Percentiles rank a stretch among this genome's conserved stretches.
Conservation (phyloP, 2,888 invertebrate species). For the Anticlea derivata region DNA sequence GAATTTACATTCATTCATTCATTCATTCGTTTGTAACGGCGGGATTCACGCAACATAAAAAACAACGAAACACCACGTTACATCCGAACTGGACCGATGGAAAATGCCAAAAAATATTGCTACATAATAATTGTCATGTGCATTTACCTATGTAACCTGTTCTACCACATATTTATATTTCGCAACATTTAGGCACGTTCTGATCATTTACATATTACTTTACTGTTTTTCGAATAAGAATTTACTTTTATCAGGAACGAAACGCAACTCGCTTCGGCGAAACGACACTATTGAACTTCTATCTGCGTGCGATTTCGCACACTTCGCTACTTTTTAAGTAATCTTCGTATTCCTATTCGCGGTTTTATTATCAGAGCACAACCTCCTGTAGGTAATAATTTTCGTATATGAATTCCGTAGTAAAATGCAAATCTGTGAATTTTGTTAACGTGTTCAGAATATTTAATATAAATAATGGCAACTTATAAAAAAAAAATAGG, state of each 20-base stretch:
- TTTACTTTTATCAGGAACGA: conserved; percentile 29
- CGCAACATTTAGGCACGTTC: conserved; percentile 18
- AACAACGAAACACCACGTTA: too few relatives aligned
- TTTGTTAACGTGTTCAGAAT: too few relatives aligned
- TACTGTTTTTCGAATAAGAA: conserved; percentile 10
- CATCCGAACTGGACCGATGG: conserved; percentile 6
- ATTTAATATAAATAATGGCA: too few relatives aligned
- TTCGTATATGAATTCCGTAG: not conserved
- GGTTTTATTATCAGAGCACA: conserved; percentile 1
- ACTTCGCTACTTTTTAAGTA: conserved; percentile 19
- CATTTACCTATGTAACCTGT: conserved; percentile 2
- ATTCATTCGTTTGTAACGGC: too few relatives aligned
- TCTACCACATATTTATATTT: conserved; percentile 8
- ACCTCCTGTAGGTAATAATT: not conserved
- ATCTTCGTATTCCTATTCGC: conserved; percentile 5
- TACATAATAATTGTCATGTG: too few relatives aligned
- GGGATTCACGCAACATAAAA: too few relatives aligned
- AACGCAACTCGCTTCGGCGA: conserved; percentile 16
- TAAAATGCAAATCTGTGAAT: too few relatives aligned
- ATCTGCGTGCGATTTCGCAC: conserved; percentile 19
- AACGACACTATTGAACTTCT: conserved; percentile 24
- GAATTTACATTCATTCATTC: too few relatives aligned
- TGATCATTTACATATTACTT: conserved; percentile 16
- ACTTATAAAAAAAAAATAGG: too few relatives aligned
- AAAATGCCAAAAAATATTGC: not conserved